Evolutionary conservation across 2,113 vertebrate species (phyloP), one percentile per base, ranked within the genome.

Genomic region (Sinosuthora webbiana): DNA sequence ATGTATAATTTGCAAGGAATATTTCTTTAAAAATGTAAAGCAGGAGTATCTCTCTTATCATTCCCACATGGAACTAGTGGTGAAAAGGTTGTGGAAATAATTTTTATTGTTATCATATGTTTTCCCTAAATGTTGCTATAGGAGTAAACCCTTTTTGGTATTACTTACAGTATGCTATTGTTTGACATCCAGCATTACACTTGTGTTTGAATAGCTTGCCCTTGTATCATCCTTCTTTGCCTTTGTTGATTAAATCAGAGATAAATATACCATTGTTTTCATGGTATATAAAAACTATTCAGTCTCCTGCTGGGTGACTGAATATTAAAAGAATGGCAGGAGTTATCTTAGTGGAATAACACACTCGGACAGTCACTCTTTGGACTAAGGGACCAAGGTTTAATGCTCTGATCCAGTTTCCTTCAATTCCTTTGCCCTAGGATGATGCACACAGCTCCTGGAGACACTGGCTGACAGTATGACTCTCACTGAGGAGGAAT

Each of bases 51-150:
- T 89, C 71, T 89, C 78, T 97, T 97, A 97, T 97, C 88, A 37
- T 96, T 97, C 93, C 97, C 97, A 98, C 95, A 97, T 96, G 96
- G 95, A 97, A 77, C 31, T 83, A 89, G 97, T 97, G 97, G 78
- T 98, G 96, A 98, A 97, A 98, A 98, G 91, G 65, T 94, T 87
- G 82, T 95, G 93, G 94, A 97, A 97, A 96, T 97, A 44, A 88
- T 97, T 97, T 98, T 97, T 98, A 98, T 98, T 97, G 94, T 97
- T 97, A 94, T 98, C 97, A 97, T 97, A 97, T 98, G 97, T 97
- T 97, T 97, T 96, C 56, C 71, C 80, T 93, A 90, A 78, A 94
- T 93, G 90, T 94, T 96, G 96, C 85, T 97, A 82, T 97, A 97
- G 91, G 80, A 97, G 59, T 81, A 96, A 97, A 93, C 82, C 23